Percentiles rank a stretch among this genome's conserved stretches.
phyloP scores from a whole-genome alignment of 92 coral and sea anemone genomes.

The Porites rus region DNA sequence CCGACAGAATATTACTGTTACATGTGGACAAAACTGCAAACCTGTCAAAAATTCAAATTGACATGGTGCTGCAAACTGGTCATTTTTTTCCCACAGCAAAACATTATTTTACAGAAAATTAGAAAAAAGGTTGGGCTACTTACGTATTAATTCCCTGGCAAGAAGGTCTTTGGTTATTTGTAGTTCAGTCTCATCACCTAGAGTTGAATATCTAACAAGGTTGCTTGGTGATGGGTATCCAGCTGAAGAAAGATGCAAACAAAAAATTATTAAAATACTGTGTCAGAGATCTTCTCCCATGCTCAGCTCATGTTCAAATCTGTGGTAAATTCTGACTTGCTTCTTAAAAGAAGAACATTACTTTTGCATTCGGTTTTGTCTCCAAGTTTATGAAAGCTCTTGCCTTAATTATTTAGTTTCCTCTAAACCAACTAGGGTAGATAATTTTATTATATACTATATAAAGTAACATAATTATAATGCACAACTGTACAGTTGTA shows the following conservation, averaged over 20 bases:
- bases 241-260: conserved; percentile 36
- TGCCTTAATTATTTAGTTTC: too few species aligned
- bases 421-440: neutral
- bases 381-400: too few species aligned
- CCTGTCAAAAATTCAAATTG: neutral
- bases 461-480: too few species aligned
- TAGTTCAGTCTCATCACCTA: conserved; percentile 72
- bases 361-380: too few species aligned
- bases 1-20: too few species aligned
- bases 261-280: neutral
- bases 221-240: conserved; percentile 71
- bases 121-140: neutral
- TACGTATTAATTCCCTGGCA: conserved; percentile 76
- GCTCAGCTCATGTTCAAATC: too few species aligned
- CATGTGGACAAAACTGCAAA: too few species aligned
- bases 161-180: conserved; percentile 62
- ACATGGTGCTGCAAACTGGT: neutral
- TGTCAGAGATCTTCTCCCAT: neutral
- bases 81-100: neutral
- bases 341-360: too few species aligned
- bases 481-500: neutral
- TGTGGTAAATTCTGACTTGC: too few species aligned
- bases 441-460: too few species aligned
- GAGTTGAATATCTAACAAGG: conserved; percentile 71
- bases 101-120: neutral